Base-by-base conservation (phyloP, 1,140 invertebrate species). In the Pseudobourletiella spinata region DNA sequence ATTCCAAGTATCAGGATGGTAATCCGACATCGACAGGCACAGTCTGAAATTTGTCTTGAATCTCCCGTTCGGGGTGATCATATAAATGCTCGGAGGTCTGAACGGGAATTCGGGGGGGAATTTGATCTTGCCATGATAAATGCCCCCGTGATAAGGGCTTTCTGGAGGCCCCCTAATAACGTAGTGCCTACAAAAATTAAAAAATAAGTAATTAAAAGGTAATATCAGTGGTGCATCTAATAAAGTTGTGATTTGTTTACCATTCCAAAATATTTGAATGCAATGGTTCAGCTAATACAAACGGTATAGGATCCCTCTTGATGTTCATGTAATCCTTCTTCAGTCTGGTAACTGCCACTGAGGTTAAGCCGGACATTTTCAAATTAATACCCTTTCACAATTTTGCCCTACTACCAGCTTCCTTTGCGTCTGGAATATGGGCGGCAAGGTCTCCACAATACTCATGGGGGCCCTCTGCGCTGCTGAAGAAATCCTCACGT, bases 1-100 rank as follows among this genome's bases (percentile, higher is more conserved):
- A 78, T 98, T 98, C 95, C 95, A 98, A 1, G 92, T 94, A 71
- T 91, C 82, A 2, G 83, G 84, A 71, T 85, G 83, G 71, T 80
- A 85, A 68, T 85, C 83, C 70, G 80, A 82, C 28, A 85, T 85
- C n/a, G 81, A 83, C n/a, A 85, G 71, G 73, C 83, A 85, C 14
- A 85, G 73, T 54, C 83, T 60, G 29, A 72, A 76, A 64, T 81
- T 78, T 3, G 72, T 69, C 61, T 71, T 79, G 67, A 68, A 74
- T 70, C 59, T 65, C 26, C 83, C 83, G 73, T 78, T 82, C 6
- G 83, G 83, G 28, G 83, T 84, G 22, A 84, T 78, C 80, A 84
- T 83, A 63, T 79, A 82, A 65, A 85, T 81, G 62, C 79, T 78
- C 15, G 83, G 83, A 30, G 83, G 83, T 64, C 81, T 82, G 71